phyloP scores from a whole-genome alignment of 2,888 invertebrate species.

The Chaetogeoica ovagalla region DNA sequence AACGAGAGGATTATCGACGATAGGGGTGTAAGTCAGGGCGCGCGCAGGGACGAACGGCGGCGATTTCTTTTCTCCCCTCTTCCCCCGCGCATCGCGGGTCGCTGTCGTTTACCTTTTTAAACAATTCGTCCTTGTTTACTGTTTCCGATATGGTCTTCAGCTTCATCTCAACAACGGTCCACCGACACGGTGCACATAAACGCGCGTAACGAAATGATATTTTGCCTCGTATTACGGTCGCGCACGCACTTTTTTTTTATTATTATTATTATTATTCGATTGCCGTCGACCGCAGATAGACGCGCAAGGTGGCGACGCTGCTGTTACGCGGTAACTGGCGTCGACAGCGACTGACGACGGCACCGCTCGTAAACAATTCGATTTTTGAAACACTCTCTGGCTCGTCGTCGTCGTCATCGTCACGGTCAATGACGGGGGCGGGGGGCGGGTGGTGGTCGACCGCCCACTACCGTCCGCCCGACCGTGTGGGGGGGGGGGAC shows the following conservation, averaged over 20 bases:
- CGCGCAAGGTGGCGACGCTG: not conserved
- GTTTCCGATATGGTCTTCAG: conserved; percentile 50
- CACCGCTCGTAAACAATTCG: conserved; percentile 43
- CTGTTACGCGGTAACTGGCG: conserved; percentile 7
- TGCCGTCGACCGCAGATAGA: not conserved
- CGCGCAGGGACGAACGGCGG: not conserved
- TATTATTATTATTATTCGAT: too few species aligned
- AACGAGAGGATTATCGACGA: too few species aligned
- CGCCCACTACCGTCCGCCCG: too few species aligned
- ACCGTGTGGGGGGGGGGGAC: not conserved
- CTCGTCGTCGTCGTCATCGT: not conserved
- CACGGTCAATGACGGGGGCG: not conserved
- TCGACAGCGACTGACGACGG: not conserved
- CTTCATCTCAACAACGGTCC: conserved; percentile 41
- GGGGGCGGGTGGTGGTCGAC: too few species aligned
- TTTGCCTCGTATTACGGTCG: too few species aligned
- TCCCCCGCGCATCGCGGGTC: too few species aligned
- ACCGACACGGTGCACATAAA: conserved; percentile 18
- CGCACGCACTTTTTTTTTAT: too few species aligned
- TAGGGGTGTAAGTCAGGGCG: not conserved
- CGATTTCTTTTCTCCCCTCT: too few species aligned
- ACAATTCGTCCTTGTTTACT: conserved; percentile 46
- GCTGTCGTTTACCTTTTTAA: conserved; percentile 34
- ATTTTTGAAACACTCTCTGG: conserved; percentile 34
- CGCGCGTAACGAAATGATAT: not conserved